Base-by-base conservation (phyloP, 2,113 vertebrate species). In the Mastomys natalensis region DNA sequence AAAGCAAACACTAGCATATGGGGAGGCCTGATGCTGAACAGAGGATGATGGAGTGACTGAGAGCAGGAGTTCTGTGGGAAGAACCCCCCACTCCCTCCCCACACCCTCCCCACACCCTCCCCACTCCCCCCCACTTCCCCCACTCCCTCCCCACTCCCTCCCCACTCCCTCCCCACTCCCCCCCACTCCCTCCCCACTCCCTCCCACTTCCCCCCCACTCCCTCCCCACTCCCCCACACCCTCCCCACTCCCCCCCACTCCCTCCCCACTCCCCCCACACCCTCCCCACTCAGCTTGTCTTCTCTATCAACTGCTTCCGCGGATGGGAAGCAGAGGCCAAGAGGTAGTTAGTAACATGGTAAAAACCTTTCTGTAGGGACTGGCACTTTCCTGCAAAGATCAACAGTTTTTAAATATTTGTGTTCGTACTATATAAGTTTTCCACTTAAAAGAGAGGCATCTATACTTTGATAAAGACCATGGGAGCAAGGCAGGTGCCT, bases 321-420 rank as follows among this genome's bases (percentile, higher is more conserved):
- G 58, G 58, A 24, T 13, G 45, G 66, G 51, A 72, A 85, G 43
- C 72, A 76, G 77, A 62, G 37, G 70, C 40, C 60, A 40, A 34
- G 55, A 64, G 12, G 66, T 16, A 84, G 19, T 1, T 10, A 16
- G 16, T 0, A 37, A 82, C 5, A 6, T 2, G 2, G 64, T 7
- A 60, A 77, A 60, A 29, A 26, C 31, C 48, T 22, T 5, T 15
- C 13, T 10, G 16, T 15, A 11, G 19, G 37, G 34, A 22, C 90
- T 60, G 8, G 9, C n/a, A 22, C 11, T 3, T 0, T 45, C 58
- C n/a, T 9, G 8, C 0, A 62, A 76, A 68, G 51, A 1, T 19
- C 26, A 3, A 24, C 5, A 43, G n/a, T 62, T 81, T 62, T 62
- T 62, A 43, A 62, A 84, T 84, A 84, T 15, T 43, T 2, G 1